These are phyloP conservation scores for Protophormia terraenovae DNA, from an alignment of 2,888 invertebrate genomes.

Conservation along the genomic window DNA sequence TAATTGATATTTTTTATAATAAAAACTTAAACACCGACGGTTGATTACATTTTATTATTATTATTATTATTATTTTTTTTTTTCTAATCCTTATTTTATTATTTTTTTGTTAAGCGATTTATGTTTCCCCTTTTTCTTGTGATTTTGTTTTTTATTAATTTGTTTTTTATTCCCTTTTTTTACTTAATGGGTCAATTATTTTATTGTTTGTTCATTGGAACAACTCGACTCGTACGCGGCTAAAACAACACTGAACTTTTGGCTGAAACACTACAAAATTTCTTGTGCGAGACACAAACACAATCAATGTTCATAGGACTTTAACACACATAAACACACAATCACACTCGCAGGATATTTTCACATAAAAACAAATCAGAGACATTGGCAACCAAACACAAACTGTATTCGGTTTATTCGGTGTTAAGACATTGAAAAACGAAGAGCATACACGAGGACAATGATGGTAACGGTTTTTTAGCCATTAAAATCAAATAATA, in stretches of 20 bases:
- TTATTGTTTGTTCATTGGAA: conserved; percentile 34
- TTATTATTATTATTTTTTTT: neutral
- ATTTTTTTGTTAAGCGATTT: conserved; percentile 43
- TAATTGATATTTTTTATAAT: conserved; percentile 8
- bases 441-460: conserved; percentile 51
- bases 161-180: conserved; percentile 15
- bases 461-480: conserved; percentile 40
- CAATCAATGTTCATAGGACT: conserved; percentile 15
- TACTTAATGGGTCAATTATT: conserved; percentile 17
- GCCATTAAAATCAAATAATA: neutral
- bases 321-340: conserved; percentile 1
- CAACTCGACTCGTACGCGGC: conserved; percentile 63
- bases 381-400: conserved; percentile 39
- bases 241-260: conserved; percentile 65
- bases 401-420: conserved; percentile 24
- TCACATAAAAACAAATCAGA: conserved; percentile 35
- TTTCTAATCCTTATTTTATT: neutral
- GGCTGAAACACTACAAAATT: conserved; percentile 42
- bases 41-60: neutral
- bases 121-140: conserved; percentile 34
- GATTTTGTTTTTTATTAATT: neutral
- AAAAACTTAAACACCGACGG: neutral
- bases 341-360: conserved; percentile 55
- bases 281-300: conserved; percentile 41
- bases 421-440: conserved; percentile 63